A percentile compares a stretch with the other conserved stretches of the same genome.
These are phyloP conservation scores for Syngnathus typhle DNA, from an alignment of 2,113 vertebrate genomes.

Conservation along the genomic window DNA sequence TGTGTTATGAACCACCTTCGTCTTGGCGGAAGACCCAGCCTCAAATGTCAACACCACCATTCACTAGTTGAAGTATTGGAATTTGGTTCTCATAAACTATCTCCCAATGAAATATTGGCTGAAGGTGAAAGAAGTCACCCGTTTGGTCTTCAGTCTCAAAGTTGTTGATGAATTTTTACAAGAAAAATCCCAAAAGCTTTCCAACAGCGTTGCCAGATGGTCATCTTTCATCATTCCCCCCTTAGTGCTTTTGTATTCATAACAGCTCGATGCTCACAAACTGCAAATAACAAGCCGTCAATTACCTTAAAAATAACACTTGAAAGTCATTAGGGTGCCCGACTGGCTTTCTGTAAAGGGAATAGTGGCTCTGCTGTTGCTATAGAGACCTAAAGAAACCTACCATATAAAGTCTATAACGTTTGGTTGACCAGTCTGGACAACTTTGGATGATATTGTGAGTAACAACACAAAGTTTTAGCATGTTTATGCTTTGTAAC, in stretches of 20 bases:
- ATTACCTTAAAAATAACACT: slow-evolving; percentile 1
- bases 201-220: slow-evolving; percentile 15
- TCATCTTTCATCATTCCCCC: slow-evolving; percentile 4
- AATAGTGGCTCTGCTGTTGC: neutral
- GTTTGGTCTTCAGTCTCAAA: slow-evolving; percentile 12
- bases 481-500: no score
- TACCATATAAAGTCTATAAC: neutral
- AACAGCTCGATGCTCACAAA: neutral
- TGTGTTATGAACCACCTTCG: slow-evolving; percentile 28
- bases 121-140: neutral
- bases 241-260: neutral
- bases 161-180: neutral
- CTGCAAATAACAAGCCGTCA: neutral
- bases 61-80: slow-evolving; percentile 1
- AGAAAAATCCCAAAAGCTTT: slow-evolving; percentile 6
- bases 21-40: slow-evolving; percentile 6
- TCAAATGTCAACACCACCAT: slow-evolving; percentile 9
- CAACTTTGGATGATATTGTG: no score
- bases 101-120: slow-evolving; percentile 20
- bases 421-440: neutral
- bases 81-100: neutral
- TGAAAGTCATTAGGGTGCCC: neutral
- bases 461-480: no score
- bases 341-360: neutral
- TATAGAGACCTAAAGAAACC: neutral